A percentile compares a stretch with the other conserved stretches of the same genome.
Conservation (phyloP, 2,888 invertebrate species). For the Phyto melanocephala region DNA sequence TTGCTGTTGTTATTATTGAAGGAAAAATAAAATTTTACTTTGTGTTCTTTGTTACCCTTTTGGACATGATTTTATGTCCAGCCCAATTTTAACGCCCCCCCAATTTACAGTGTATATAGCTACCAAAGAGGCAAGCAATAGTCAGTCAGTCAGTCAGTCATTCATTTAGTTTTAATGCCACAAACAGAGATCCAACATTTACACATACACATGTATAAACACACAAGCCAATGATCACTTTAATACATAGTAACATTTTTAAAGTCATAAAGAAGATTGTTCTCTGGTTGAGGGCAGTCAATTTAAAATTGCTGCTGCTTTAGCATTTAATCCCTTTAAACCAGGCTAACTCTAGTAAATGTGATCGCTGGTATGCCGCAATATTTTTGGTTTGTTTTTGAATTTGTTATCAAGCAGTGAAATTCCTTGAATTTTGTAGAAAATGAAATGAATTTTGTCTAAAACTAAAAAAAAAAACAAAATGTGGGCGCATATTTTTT, state of each 20-base stretch:
- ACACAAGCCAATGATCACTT: neutral
- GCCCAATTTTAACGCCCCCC: conserved; percentile 76
- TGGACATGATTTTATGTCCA: conserved; percentile 74
- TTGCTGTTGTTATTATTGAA: neutral
- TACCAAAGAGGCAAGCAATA: conserved; percentile 67
- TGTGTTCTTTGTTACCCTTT: conserved; percentile 26
- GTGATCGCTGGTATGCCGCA: conserved; percentile 65
- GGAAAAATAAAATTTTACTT: neutral
- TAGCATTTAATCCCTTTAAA: conserved; percentile 37
- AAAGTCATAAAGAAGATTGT: conserved; percentile 15
- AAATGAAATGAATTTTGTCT: conserved; percentile 67
- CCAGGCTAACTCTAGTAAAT: conserved; percentile 30
- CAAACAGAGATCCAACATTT: neutral
- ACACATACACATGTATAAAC: neutral
- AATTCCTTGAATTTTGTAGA: conserved; percentile 68
- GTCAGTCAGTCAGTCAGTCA: conserved; percentile 41
- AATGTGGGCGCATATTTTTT: conserved; percentile 65
- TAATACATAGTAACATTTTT: conserved; percentile 8
- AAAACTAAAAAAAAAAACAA: conserved; percentile 53
- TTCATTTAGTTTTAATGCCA: conserved; percentile 39
- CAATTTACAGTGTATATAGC: conserved; percentile 59
- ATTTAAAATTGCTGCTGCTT: conserved; percentile 23
- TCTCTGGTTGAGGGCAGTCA: neutral
- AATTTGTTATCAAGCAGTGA: conserved; percentile 59
- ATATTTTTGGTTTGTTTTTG: conserved; percentile 17